Percentiles rank a stretch among this genome's conserved stretches.
Evolutionary conservation across 2,113 vertebrate species (phyloP).

Genomic region (Corythornis cristatus): DNA sequence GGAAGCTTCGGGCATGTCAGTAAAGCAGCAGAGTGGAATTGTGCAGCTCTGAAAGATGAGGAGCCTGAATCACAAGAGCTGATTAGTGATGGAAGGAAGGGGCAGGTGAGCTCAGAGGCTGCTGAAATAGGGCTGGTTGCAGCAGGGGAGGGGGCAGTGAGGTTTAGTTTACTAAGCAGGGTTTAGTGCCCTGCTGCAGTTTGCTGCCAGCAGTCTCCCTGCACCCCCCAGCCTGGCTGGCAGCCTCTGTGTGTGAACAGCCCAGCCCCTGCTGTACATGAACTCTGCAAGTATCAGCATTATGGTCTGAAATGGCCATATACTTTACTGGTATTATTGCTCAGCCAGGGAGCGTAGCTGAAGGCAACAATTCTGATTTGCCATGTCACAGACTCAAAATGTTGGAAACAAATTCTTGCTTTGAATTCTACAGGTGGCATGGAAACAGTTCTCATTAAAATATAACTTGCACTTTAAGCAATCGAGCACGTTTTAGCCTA

Average conservation of each 20-base stretch:
- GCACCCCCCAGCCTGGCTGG: rapidly evolving
- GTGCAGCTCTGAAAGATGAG: neutral
- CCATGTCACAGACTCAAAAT: neutral
- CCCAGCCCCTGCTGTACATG: neutral
- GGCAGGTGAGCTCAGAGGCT: neutral
- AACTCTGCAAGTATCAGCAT: neutral
- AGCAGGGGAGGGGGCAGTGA: neutral
- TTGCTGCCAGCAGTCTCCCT: neutral
- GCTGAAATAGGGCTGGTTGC: neutral
- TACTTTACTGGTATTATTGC: neutral
- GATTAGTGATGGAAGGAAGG: neutral
- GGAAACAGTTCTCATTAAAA: neutral
- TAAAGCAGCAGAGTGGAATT: neutral
- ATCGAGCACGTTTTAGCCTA: neutral
- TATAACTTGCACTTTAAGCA: neutral
- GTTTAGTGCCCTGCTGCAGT: rapidly evolving
- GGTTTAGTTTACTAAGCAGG: too few species aligned
- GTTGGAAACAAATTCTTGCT: neutral
- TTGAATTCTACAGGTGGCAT: neutral
- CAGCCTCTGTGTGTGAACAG: neutral
- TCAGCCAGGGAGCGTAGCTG: neutral
- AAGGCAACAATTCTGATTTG: neutral
- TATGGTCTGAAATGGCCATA: neutral
- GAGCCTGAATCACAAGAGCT: neutral
- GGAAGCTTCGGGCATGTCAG: neutral